A percentile compares a stretch with the other conserved stretches of the same genome.
phyloP scores from a whole-genome alignment of 2,797 vertebrate species.

The Sylvilagus floridanus region DNA sequence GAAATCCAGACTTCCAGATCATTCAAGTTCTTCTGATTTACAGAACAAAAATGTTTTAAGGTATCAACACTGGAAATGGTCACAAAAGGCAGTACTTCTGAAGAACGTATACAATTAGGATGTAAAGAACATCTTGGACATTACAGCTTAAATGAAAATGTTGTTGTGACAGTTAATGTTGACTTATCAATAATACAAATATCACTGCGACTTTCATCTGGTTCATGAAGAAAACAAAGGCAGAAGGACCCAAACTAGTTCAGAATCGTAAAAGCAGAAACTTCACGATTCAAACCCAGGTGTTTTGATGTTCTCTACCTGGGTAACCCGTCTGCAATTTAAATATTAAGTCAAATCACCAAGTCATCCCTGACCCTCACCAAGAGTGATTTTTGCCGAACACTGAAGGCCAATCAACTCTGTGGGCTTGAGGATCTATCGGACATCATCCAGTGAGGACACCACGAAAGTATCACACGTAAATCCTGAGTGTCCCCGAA shows the following conservation, averaged over 20 bases:
- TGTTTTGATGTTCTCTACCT: not conserved
- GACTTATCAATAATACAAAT: not conserved
- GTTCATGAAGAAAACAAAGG: not conserved
- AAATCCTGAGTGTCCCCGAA: too few species aligned
- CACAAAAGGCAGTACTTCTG: not conserved
- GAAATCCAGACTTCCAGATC: not conserved
- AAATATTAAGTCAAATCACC: not conserved
- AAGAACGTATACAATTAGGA: not conserved
- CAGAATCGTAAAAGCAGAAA: not conserved
- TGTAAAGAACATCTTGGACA: not conserved
- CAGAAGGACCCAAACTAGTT: not conserved
- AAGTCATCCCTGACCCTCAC: not conserved
- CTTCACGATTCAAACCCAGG: not conserved
- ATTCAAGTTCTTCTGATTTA: not conserved
- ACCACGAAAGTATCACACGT: too few species aligned
- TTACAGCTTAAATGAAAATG: not conserved
- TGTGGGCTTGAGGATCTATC: not conserved
- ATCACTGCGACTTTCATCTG: not conserved
- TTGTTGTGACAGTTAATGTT: not conserved
- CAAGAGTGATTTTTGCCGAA: not conserved
- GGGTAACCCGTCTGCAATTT: not conserved
- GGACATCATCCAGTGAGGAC: not conserved
- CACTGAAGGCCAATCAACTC: constrained; percentile 3
- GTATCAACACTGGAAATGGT: not conserved
- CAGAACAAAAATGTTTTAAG: not conserved